Base-by-base conservation (phyloP, 2,113 vertebrate genomes). In the Pseudopipra pipra region DNA sequence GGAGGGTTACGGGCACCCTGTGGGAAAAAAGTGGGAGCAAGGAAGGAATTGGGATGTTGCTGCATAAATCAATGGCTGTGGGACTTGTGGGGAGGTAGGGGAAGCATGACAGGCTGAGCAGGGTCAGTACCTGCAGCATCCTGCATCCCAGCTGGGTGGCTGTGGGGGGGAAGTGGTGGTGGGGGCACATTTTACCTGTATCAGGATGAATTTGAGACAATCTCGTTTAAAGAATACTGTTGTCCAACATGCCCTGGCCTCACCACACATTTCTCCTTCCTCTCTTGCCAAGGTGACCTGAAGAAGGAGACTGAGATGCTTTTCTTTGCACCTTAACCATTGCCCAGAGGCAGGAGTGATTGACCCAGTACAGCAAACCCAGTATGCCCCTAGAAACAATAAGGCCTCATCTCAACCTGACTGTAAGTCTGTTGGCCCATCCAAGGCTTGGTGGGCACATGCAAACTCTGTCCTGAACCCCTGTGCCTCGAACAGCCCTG, bases 381-480 rank as follows among this genome's bases (percentile, higher is more conserved):
- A 52, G n/a, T 9, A 31, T 24, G 28, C 37, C 24, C 43, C 25
- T 0, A 62, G 49, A 65, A 56, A 28, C 55, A 63, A 16, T 6
- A 62, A 62, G 6, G 14, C 12, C 62, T 51, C 37, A 21, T 33
- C 31, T 18, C 23, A 33, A 28, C 11, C 4, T 23, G 11, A 30
- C 27, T 33, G 25, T 6, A 21, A 41, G n/a, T 22, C 65, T 1
- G 0, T 27, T 1, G 1, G 46, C 10, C 67, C 49, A n/a, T 54
- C 62, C 55, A 11, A 76, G 71, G 28, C 52, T 41, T 39, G 25
- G 3, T 19, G 37, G 52, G 52, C 63, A 79, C 44, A 12, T 3
- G 8, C 15, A 72, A 58, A 46, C 13, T 30, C 37, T 22, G 6
- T 44, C 43, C 39, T 55, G 51, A 63, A 30, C 41, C 63, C 17